Conservation (phyloP, 2,888 invertebrate genomes). For the Icerya purchasi region DNA sequence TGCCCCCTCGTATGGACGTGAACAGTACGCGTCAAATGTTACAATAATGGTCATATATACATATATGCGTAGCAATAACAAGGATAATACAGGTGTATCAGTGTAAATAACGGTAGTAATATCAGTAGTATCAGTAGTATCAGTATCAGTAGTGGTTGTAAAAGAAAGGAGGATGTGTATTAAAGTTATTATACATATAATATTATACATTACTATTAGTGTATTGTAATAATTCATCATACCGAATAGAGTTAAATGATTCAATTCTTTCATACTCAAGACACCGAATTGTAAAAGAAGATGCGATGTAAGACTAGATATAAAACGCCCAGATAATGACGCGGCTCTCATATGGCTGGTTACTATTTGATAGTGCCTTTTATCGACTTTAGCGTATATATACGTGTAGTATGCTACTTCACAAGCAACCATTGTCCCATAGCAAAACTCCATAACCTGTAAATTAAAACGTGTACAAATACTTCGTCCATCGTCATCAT, state of each 20-base stretch:
- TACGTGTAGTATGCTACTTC: conserved; percentile 33
- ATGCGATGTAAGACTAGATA: conserved; percentile 26
- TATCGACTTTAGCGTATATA: conserved; percentile 29
- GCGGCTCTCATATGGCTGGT: conserved; percentile 29
- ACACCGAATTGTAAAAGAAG: conserved; percentile 12
- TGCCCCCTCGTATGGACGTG: no score
- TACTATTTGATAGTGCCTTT: conserved; percentile 25
- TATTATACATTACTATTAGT: no score
- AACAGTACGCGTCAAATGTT: no score
- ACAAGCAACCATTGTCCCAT: conserved; percentile 29
- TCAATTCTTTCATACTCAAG: conserved; percentile 24
- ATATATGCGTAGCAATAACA: no score
- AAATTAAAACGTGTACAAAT: conserved; percentile 8
- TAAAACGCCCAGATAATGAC: conserved; percentile 27
- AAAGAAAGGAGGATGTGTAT: no score
- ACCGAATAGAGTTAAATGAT: conserved; percentile 27
- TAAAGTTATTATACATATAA: no score
- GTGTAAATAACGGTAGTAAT: no score
- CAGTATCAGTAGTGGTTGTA: no score
- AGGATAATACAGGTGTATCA: no score
- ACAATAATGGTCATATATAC: no score
- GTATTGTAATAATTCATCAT: conserved; percentile 14
- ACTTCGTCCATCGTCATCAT: no score
- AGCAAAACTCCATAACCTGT: conserved; percentile 26
- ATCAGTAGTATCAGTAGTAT: no score